Base-by-base conservation (phyloP, 1,140 invertebrate species). In the Polypedilum pembai region DNA sequence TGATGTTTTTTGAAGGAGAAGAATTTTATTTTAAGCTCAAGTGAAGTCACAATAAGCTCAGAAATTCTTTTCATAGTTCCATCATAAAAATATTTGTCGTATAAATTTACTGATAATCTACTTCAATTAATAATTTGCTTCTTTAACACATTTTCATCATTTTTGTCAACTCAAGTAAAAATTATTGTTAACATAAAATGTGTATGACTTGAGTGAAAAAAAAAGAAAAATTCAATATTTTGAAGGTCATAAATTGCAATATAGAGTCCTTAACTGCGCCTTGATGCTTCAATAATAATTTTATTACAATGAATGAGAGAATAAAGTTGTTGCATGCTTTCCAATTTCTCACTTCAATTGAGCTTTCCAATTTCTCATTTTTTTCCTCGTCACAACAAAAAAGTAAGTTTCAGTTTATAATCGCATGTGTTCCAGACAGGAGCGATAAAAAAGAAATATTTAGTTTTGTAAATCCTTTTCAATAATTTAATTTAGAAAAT, bases 211-310 rank as follows among this genome's bases (percentile, higher is more conserved):
- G 45, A 56, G n/a, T n/a, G 15, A 56, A 56, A 45, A 45, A 56
- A 56, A 56, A 45, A 45, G 41, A 45, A 45, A 45, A 56, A 56
- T 56, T 56, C 45, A 56, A 56, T 56, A 56, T 56, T 56, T 4
- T 56, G 45, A 56, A 56, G 45, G 45, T 56, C 45, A 15, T 56
- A n/a, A 10, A 8, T 12, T 56, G 45, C 45, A 56, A 56, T 33
- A 33, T 56, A 15, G 45, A 56, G 15, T 56, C 12, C 12, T 12
- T 56, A 15, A 56, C 3, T 33, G 24, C 24, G 1, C 5, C 24
- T 56, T 56, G 45, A 10, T 56, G 4, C n/a, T n/a, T n/a, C 41
- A 45, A 1, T 45, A 45, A 15, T 1, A 45, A 1, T 45, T 45
- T 8, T 10, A 2, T 7, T 45, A 15, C 41, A 45, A 15, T 8